These are phyloP conservation scores for Aleiodes alternator DNA, from an alignment of 2,888 invertebrate genomes.

Conservation along the genomic window DNA sequence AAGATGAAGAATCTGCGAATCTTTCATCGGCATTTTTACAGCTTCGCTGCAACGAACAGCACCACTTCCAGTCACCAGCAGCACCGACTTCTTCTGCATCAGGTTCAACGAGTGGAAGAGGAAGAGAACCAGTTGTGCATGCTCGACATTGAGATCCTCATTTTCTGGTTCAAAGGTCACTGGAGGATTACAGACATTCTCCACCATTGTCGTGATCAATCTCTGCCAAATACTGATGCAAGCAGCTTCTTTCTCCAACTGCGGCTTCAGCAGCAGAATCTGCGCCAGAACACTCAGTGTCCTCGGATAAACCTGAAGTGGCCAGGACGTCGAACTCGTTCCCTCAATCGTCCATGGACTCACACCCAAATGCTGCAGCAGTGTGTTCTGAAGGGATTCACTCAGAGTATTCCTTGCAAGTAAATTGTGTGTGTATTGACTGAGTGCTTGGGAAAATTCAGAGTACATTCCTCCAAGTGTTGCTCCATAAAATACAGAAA, in stretches of 20 bases:
- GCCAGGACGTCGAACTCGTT: conserved; percentile 81
- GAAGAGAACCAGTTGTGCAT: conserved; percentile 94
- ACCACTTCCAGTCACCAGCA: conserved; percentile 88
- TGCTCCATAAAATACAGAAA: conserved; percentile 85
- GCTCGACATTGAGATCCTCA: conserved; percentile 96
- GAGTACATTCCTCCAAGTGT: conserved; percentile 84
- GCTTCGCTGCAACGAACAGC: conserved; percentile 83
- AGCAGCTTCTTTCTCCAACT: conserved; percentile 91
- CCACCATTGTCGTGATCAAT: conserved; percentile 90
- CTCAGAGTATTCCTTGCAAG: conserved; percentile 83
- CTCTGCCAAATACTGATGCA: conserved; percentile 95
- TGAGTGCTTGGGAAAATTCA: conserved; percentile 86
- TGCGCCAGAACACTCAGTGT: conserved; percentile 88
- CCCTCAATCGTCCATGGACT: conserved; percentile 83
- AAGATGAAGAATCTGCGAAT: conserved; percentile 86
- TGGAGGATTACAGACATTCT: conserved; percentile 85
- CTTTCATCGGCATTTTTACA: conserved; percentile 78
- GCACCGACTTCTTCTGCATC: conserved; percentile 97
- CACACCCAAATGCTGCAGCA: conserved; percentile 85
- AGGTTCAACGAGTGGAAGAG: conserved; percentile 95
- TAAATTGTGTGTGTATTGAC: conserved; percentile 86
- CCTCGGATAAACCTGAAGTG: conserved; percentile 86
- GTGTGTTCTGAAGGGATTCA: conserved; percentile 82
- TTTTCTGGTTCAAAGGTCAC: conserved; percentile 83
- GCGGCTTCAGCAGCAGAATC: conserved; percentile 86